These are phyloP conservation scores for Helicoverpa armigera DNA, from an alignment of 1,140 invertebrate genomes.

Conservation along the genomic window DNA sequence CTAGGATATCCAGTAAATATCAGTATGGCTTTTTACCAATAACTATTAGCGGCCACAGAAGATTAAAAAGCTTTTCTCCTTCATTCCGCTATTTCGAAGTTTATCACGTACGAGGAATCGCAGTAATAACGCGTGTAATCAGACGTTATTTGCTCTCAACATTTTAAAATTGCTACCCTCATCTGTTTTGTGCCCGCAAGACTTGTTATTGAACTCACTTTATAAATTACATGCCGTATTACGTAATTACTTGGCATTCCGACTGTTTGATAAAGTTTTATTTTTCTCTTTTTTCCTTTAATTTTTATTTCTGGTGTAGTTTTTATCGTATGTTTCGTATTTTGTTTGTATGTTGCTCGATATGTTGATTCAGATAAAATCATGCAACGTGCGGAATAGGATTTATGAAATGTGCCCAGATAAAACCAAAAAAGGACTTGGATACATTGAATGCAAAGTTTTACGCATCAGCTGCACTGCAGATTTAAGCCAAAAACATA, in stretches of 20 bases:
- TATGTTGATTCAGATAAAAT: too few species aligned
- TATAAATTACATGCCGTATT: constrained; percentile 14
- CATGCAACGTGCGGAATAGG: too few species aligned
- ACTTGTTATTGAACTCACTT: constrained; percentile 20
- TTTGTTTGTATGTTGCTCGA: not conserved
- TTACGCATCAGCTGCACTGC: too few species aligned
- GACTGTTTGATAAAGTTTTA: not conserved
- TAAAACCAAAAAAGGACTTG: too few species aligned
- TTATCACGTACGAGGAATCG: constrained; percentile 42
- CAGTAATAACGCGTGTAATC: constrained; percentile 20
- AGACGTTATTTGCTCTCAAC: constrained; percentile 34
- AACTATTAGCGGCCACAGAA: not conserved
- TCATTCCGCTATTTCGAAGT: not conserved
- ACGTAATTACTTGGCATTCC: constrained; percentile 25
- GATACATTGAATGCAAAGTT: too few species aligned
- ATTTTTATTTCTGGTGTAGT: not conserved
- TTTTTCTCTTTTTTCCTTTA: not conserved
- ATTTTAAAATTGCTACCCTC: constrained; percentile 27
- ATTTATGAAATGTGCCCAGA: too few species aligned
- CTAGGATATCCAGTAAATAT: too few species aligned
- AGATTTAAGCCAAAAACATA: too few species aligned
- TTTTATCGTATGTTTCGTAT: not conserved
- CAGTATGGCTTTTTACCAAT: too few species aligned
- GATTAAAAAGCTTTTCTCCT: constrained; percentile 11
- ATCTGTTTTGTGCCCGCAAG: constrained; percentile 21